These are phyloP conservation scores for Branchinecta lynchi DNA, from an alignment of 1,140 invertebrate species.

Conservation along the genomic window DNA sequence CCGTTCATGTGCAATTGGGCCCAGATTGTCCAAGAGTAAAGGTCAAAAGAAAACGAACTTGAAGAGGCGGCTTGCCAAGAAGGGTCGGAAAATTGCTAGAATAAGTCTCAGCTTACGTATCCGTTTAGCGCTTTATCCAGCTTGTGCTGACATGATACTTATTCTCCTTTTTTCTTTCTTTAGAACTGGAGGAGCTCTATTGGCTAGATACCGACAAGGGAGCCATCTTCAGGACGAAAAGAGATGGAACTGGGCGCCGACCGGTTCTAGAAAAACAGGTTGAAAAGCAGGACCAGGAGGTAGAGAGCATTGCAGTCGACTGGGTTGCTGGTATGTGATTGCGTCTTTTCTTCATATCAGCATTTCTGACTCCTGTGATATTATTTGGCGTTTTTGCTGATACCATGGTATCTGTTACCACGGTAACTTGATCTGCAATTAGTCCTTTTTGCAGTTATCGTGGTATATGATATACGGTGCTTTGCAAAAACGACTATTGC, in stretches of 20 bases:
- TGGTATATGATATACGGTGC: too few species aligned
- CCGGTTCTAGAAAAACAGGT: conserved; percentile 32
- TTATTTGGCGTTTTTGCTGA: too few species aligned
- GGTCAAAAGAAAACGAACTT: too few species aligned
- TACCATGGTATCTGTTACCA: too few species aligned
- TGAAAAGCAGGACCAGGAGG: conserved; percentile 35
- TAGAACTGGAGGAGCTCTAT: conserved; percentile 49
- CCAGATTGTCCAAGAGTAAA: too few species aligned
- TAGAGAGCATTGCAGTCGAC: conserved; percentile 44
- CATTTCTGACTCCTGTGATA: conserved; percentile 11
- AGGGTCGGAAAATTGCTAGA: too few species aligned
- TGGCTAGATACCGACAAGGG: conserved; percentile 65
- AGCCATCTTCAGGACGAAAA: conserved; percentile 50
- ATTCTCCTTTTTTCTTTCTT: conserved; percentile 21
- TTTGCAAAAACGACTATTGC: too few species aligned
- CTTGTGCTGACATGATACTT: neutral
- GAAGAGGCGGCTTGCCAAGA: too few species aligned
- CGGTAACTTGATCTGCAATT: too few species aligned
- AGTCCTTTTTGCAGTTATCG: too few species aligned
- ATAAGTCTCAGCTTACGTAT: neutral
- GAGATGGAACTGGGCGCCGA: conserved; percentile 54
- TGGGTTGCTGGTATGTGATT: conserved; percentile 41
- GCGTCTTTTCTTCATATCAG: neutral
- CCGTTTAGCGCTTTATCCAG: neutral
- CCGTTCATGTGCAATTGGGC: too few species aligned